Percentiles rank a stretch among this genome's conserved stretches.
phyloP scores from a whole-genome alignment of 2,113 vertebrate genomes.

The Theristicus caerulescens region DNA sequence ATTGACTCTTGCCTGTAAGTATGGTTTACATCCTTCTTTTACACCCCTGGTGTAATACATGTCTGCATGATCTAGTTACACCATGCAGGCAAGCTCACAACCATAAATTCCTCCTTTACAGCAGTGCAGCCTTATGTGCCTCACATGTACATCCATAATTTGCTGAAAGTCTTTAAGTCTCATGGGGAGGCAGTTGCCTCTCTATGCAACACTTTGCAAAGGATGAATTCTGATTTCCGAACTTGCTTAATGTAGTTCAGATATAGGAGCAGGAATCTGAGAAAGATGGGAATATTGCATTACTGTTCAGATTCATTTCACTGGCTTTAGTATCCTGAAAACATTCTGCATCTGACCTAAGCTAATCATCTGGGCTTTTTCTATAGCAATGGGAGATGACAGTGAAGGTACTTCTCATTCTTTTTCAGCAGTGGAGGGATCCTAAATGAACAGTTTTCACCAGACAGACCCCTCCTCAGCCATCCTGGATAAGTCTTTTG shows the following conservation, averaged over 20 bases:
- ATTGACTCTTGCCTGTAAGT: conserved; percentile 8
- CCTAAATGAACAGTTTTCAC: not conserved
- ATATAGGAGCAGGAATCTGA: not conserved
- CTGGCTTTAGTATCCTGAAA: not conserved
- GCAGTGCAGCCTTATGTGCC: not conserved
- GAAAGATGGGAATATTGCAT: not conserved
- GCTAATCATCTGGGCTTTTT: not conserved
- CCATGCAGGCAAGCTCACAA: not conserved
- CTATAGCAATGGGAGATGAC: not conserved
- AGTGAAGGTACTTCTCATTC: not conserved
- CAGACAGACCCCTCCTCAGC: not conserved
- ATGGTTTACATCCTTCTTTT: not conserved
- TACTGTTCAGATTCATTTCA: not conserved
- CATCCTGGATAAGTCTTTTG: not conserved
- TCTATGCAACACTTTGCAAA: not conserved
- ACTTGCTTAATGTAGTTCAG: not conserved
- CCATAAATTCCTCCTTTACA: not conserved
- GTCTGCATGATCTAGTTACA: not conserved
- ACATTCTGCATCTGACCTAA: not conserved
- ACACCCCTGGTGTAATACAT: not conserved
- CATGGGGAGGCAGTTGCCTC: not conserved
- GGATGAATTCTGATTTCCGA: not conserved
- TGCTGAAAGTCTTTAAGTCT: not conserved
- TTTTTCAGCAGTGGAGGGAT: not conserved
- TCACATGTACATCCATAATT: not conserved